Base-by-base conservation (phyloP, 2,888 invertebrate genomes). In the Parelbella ahira region DNA sequence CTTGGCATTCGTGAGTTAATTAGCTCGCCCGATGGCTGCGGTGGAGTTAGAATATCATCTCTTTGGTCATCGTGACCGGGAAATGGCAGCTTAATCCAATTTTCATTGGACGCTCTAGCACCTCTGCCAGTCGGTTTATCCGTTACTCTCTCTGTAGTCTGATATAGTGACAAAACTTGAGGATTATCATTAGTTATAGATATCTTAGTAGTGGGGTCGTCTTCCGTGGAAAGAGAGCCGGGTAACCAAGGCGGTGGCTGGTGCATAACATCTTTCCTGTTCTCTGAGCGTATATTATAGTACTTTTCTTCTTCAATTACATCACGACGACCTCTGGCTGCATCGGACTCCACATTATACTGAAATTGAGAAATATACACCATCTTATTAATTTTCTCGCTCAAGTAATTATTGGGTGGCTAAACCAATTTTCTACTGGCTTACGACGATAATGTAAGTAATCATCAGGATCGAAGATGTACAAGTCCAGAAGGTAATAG, bases 1-100 rank as follows among this genome's bases (percentile, higher is more conserved):
- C 91, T 70, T 0, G 92, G 91, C 71, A 91, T 91, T 53, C 91
- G 73, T 2, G 90, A 84, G 57, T 87, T 89, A 11, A 88, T 79
- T 1, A 89, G 73, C 9, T 90, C 90, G 43, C 88, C 89, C 1
- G 87, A 87, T 3, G 88, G 83, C 51, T 87, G 78, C 0, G 90
- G 86, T 15, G 89, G 89, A 0, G 89, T 80, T 1, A 90, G 68
- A n/a, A 84, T 75, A 36, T 86, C 79, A 18, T 80, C 76, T 51
- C 72, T 60, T 37, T 71, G 65, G 8, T 78, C 74, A 37, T 77
- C 73, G 4, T 61, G 72, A 9, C 69, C 69, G 1, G 89, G 89
- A 56, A 86, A 89, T 2, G 90, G 88, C 0, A 90, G 78, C 57
- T 91, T 90, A 6, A 90, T 81, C 91, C 91, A 91, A 56, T 90